A percentile compares a stretch with the other conserved stretches of the same genome.
Evolutionary conservation across 1,140 invertebrate genomes (phyloP).

Genomic region (Leptopilina clavipes): DNA sequence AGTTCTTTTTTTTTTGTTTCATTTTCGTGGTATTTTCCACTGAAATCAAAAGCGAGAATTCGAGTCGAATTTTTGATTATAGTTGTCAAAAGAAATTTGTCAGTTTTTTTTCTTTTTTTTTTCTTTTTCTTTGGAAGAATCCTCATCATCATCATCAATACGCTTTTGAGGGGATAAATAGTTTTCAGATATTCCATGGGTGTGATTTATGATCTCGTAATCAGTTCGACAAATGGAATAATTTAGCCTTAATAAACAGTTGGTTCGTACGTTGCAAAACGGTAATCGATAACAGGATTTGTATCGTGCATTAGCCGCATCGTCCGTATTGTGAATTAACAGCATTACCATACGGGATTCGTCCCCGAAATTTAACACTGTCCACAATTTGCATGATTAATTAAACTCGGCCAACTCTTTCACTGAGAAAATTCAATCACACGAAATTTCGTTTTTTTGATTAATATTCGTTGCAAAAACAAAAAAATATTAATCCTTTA

Average conservation of each 20-base stretch:
- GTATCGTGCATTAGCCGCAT: conserved; percentile 32
- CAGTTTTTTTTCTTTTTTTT: too few relatives aligned
- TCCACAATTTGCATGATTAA: conserved; percentile 72
- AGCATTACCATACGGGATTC: conserved; percentile 67
- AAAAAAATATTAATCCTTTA: neutral
- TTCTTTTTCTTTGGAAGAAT: too few relatives aligned
- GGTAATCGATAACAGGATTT: conserved; percentile 27
- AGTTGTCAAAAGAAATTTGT: too few relatives aligned
- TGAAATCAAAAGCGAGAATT: too few relatives aligned
- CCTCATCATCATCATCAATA: too few relatives aligned
- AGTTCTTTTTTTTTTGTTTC: conserved; percentile 41
- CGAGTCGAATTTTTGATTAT: too few relatives aligned
- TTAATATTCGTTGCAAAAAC: neutral
- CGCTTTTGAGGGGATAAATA: neutral
- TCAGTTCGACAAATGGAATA: conserved; percentile 48
- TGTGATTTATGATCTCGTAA: conserved; percentile 18
- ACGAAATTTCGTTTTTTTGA: neutral
- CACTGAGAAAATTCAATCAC: conserved; percentile 41
- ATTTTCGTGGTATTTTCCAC: too few relatives aligned
- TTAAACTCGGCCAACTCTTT: conserved; percentile 60
- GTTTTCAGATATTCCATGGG: neutral
- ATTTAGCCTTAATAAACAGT: conserved; percentile 69
- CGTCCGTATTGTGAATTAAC: conserved; percentile 63
- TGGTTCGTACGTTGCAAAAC: conserved; percentile 40
- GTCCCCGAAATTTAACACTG: conserved; percentile 65